Conservation (phyloP, 2,888 invertebrate species). For the Bellardia pandia region DNA sequence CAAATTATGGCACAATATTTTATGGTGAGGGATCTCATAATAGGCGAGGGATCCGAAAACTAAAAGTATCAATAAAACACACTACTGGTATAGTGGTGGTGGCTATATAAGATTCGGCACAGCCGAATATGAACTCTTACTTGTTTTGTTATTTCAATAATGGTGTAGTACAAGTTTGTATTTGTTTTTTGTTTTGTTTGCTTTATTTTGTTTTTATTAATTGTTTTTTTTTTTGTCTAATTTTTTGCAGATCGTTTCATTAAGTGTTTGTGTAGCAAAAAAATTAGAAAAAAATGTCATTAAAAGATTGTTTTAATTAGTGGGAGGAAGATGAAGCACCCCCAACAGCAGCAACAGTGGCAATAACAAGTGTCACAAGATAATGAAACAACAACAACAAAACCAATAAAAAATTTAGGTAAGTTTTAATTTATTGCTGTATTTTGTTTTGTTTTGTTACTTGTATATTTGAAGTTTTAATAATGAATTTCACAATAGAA, state of each 20-base stretch:
- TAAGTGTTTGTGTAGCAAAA: slow-evolving; percentile 42
- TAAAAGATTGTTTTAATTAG: slow-evolving; percentile 23
- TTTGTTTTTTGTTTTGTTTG: neutral
- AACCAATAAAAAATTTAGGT: slow-evolving; percentile 3
- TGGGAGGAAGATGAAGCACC: slow-evolving; percentile 19
- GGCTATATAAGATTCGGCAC: too few relatives aligned
- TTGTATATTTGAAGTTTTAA: neutral
- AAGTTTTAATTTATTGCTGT: neutral
- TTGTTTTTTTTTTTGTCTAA: slow-evolving; percentile 21
- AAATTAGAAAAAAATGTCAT: slow-evolving; percentile 2
- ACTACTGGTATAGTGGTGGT: too few relatives aligned
- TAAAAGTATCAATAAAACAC: too few relatives aligned
- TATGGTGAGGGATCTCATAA: too few relatives aligned
- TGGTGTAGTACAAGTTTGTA: too few relatives aligned
- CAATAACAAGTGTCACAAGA: slow-evolving; percentile 36
- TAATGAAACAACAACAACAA: neutral
- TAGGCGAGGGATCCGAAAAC: too few relatives aligned
- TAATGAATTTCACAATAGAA: too few relatives aligned
- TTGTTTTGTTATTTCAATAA: neutral
- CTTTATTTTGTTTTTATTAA: slow-evolving; percentile 25
- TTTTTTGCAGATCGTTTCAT: slow-evolving; percentile 13
- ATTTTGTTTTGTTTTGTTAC: neutral
- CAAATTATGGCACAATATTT: too few relatives aligned
- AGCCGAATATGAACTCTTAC: neutral
- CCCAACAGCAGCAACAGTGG: neutral